Conservation (phyloP, 1,140 invertebrate genomes). For the Drosophila setifemur region DNA sequence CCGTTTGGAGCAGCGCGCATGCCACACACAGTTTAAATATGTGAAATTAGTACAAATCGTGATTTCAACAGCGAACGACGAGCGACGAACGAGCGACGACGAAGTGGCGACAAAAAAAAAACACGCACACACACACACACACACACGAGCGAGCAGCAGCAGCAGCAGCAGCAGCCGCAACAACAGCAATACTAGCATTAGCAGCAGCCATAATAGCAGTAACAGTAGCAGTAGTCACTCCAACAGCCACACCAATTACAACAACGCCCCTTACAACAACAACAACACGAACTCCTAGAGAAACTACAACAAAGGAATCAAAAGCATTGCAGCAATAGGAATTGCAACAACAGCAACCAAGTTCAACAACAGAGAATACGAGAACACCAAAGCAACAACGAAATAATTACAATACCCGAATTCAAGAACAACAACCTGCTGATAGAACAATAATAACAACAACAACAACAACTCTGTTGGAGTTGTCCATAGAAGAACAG, state of each 20-base stretch:
- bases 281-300: background rate
- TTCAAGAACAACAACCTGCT: too few relatives aligned
- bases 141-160: slow-evolving; percentile 39
- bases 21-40: slow-evolving; percentile 82
- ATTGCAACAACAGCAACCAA: background rate
- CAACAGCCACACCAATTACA: slow-evolving; percentile 14
- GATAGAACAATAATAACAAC: background rate
- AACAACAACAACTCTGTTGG: background rate
- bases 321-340: too few relatives aligned
- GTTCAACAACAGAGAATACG: too few relatives aligned
- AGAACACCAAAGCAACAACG: too few relatives aligned
- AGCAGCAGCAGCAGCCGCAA: slow-evolving; percentile 32
- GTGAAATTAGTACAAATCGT: slow-evolving; percentile 83
- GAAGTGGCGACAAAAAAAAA: slow-evolving; percentile 62
- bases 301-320: background rate
- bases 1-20: slow-evolving; percentile 78
- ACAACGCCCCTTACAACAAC: slow-evolving; percentile 14
- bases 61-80: slow-evolving; percentile 82
- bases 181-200: slow-evolving; percentile 48
- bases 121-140: too few relatives aligned
- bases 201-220: slow-evolving; percentile 29
- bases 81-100: slow-evolving; percentile 68
- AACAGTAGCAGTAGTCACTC: slow-evolving; percentile 36
- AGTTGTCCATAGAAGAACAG: background rate
- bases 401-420: too few relatives aligned